Evolutionary conservation across 2,113 vertebrate species (phyloP).

Genomic region (Mesocricetus auratus): DNA sequence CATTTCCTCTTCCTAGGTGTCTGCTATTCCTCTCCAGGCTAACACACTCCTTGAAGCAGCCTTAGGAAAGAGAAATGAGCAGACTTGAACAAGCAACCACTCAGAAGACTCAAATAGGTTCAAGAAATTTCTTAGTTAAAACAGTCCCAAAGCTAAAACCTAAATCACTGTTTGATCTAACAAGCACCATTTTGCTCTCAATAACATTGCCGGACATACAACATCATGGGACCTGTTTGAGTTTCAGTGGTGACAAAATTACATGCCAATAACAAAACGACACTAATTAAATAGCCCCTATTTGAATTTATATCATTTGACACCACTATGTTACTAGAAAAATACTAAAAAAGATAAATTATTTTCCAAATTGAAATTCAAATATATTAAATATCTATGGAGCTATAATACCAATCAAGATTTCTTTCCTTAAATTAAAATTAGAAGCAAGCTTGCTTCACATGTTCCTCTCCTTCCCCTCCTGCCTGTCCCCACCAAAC

Average conservation of each 20-base stretch:
- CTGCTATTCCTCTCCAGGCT: rapidly evolving
- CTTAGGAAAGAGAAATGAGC: not conserved
- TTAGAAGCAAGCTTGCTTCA: too few species aligned
- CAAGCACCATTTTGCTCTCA: not conserved
- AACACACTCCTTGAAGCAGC: rapidly evolving
- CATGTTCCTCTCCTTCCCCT: too few species aligned
- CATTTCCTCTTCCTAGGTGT: rapidly evolving
- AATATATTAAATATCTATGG: conserved; percentile 4
- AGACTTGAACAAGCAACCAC: rapidly evolving
- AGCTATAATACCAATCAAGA: not conserved
- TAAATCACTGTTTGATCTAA: not conserved
- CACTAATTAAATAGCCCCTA: not conserved
- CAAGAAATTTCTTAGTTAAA: not conserved
- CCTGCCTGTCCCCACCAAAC: too few species aligned
- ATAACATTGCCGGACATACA: not conserved
- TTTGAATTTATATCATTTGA: conserved; percentile 7
- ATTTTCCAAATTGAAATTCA: not conserved
- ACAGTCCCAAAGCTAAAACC: not conserved
- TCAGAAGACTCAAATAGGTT: not conserved
- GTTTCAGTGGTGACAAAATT: conserved; percentile 17
- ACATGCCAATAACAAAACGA: conserved; percentile 41
- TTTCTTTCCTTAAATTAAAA: too few species aligned
- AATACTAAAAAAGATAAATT: conserved; percentile 9
- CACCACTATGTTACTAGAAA: not conserved
- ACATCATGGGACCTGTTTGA: not conserved